Evolutionary conservation across 2,888 invertebrate genomes (phyloP), one percentile per base, ranked within the genome.

Genomic region (Leptopterna dolabrata): DNA sequence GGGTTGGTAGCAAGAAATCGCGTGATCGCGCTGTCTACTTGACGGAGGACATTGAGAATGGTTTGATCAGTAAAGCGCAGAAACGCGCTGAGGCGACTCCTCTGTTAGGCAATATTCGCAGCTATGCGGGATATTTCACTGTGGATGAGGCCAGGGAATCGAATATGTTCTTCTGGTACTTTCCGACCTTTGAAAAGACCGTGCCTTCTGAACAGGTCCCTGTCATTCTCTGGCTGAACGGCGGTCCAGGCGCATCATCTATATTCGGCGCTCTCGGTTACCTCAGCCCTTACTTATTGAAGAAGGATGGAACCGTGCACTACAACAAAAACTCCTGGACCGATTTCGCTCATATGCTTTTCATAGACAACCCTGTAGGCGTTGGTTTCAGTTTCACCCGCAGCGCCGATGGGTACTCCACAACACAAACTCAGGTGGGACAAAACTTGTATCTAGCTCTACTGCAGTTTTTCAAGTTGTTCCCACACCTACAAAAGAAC

Each of bases 301-400:
- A 36, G 27, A 87, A 87, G 36, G 29, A 87, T n/a, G 30, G 55
- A 9, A 70, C 24, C 0, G 27, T 87, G 30, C 84, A 70, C 43
- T 41, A 90, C 41, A 91, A 94, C 87, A 92, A 93, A 87, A 92
- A 93, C 88, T 92, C 94, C 36, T 95, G 95, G 95, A 93, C 94
- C 29, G 90, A 93, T 4, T 92, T 93, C 29, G 92, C 93, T 90
- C 93, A 94, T 89, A 91, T 95, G 76, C 92, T 95, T 51, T 95
- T 94, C 90, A 93, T 95, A 87, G 95, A 95, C 90, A 95, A 94
- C 89, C 95, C 95, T 2, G 95, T 94, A 0, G 94, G 94, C 0
- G 92, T 92, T 70, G 95, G 95, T 0, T 95, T 94, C 90, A 95
- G 95, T 90, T 95, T 94, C 90, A 94, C 95, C 0, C 91, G 93